Conservation (phyloP, 2,797 vertebrate species). For the Anabas testudineus region DNA sequence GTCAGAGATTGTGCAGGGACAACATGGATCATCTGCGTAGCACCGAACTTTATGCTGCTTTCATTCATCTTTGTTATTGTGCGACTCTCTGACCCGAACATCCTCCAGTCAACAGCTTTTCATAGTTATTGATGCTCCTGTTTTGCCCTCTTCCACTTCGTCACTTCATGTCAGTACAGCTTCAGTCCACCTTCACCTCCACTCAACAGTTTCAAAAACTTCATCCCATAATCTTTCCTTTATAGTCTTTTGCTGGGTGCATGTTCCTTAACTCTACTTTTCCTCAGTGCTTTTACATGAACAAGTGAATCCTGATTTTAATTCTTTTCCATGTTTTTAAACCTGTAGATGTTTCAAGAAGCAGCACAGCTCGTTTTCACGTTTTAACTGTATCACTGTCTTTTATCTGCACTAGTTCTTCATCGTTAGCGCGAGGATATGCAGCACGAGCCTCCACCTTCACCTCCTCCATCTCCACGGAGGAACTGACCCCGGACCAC, state of each 20-base stretch:
- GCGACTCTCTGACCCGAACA: neutral
- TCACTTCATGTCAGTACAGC: neutral
- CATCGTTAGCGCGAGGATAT: conserved; percentile 75
- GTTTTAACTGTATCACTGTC: neutral
- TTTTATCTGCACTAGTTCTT: conserved; percentile 50
- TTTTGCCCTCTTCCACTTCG: neutral
- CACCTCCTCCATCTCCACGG: conserved; percentile 87
- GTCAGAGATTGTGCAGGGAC: neutral
- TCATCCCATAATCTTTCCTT: neutral
- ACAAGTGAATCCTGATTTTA: too few species aligned
- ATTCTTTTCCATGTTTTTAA: too few species aligned
- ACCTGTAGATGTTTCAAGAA: too few species aligned
- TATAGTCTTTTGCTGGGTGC: neutral
- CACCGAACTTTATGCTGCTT: conserved; percentile 3
- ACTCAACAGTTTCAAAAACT: neutral
- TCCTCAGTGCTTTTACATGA: too few species aligned
- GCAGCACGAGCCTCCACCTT: conserved; percentile 83
- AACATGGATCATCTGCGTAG: neutral
- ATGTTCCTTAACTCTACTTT: too few species aligned
- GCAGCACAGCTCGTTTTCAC: too few species aligned
- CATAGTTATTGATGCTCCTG: conserved; percentile 18
- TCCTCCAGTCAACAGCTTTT: conserved; percentile 23
- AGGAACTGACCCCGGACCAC: conserved; percentile 92
- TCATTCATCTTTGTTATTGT: conserved; percentile 10
- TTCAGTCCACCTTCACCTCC: neutral